phyloP scores from a whole-genome alignment of 1,140 invertebrate species.

The Scaptomyza hsui region DNA sequence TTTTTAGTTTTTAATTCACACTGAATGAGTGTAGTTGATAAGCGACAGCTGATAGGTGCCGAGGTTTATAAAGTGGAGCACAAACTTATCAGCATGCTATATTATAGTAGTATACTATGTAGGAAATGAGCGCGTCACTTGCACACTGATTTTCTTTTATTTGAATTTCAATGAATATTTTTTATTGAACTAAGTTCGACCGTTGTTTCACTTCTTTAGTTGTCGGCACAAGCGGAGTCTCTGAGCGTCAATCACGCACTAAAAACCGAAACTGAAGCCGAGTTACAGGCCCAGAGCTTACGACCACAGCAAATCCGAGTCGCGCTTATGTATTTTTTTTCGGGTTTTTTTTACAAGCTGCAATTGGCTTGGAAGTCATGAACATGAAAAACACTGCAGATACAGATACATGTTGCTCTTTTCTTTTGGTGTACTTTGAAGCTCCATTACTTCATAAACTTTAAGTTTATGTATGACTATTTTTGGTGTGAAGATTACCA shows the following conservation, averaged over 20 bases:
- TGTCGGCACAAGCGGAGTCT: constrained; percentile 59
- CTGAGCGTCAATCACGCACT: constrained; percentile 74
- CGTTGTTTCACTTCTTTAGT: constrained; percentile 19
- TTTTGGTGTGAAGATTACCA: constrained; percentile 58
- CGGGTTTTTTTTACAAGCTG: constrained; percentile 36
- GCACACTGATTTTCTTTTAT: neutral
- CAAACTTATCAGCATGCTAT: constrained; percentile 19
- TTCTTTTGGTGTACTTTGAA: constrained; percentile 40
- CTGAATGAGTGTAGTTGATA: constrained; percentile 17
- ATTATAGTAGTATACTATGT: neutral
- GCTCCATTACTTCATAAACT: constrained; percentile 71
- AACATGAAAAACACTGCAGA: constrained; percentile 27
- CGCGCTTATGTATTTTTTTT: constrained; percentile 15
- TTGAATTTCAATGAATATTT: constrained; percentile 15
- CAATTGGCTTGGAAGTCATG: constrained; percentile 28
- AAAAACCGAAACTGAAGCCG: constrained; percentile 39
- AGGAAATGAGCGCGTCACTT: neutral
- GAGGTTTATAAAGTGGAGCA: neutral
- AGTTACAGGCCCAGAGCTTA: constrained; percentile 17
- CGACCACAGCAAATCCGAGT: constrained; percentile 25
- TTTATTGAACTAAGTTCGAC: neutral
- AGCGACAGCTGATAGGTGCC: constrained; percentile 9
- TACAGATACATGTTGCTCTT: constrained; percentile 20
- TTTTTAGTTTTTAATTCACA: constrained; percentile 22
- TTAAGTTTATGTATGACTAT: constrained; percentile 39